phyloP scores from a whole-genome alignment of 2,888 invertebrate species.

The Idaea aversata region DNA sequence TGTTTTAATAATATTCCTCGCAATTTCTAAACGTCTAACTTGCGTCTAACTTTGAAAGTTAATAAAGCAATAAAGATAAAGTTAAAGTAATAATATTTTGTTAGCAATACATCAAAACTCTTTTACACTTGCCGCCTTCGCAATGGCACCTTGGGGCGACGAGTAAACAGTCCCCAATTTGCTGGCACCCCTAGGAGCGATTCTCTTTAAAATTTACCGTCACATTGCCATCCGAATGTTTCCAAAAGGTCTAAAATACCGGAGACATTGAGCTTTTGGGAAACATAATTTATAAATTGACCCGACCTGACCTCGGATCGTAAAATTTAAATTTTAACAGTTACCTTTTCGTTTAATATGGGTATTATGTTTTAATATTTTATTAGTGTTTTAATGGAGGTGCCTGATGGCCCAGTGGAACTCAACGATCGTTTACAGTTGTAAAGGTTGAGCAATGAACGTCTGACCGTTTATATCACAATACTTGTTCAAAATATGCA shows the following conservation, averaged over 20 bases:
- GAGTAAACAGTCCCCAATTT: constrained; percentile 36
- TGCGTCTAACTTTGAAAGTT: not conserved
- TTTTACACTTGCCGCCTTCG: constrained; percentile 9
- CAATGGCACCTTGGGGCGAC: constrained; percentile 25
- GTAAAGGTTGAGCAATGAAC: not conserved
- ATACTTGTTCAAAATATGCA: too few species aligned
- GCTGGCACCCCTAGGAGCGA: constrained; percentile 33
- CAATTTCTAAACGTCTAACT: not conserved
- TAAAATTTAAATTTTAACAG: constrained; percentile 6
- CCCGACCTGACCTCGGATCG: constrained; percentile 5
- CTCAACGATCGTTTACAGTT: constrained; percentile 15
- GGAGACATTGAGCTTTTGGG: constrained; percentile 25
- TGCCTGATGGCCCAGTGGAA: not conserved
- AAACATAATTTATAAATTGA: constrained; percentile 25
- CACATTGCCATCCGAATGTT: constrained; percentile 16
- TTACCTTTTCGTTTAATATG: constrained; percentile 1
- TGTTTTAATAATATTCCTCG: not conserved
- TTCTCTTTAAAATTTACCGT: constrained; percentile 33
- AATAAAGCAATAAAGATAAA: not conserved
- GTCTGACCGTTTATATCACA: too few species aligned
- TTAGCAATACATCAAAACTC: constrained; percentile 20
- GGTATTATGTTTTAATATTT: not conserved
- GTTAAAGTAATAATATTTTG: constrained; percentile 13
- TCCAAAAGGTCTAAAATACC: constrained; percentile 16
- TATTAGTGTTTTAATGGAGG: not conserved